These are phyloP conservation scores for Leptura quadrifasciata DNA, from an alignment of 2,888 invertebrate species.

Conservation along the genomic window DNA sequence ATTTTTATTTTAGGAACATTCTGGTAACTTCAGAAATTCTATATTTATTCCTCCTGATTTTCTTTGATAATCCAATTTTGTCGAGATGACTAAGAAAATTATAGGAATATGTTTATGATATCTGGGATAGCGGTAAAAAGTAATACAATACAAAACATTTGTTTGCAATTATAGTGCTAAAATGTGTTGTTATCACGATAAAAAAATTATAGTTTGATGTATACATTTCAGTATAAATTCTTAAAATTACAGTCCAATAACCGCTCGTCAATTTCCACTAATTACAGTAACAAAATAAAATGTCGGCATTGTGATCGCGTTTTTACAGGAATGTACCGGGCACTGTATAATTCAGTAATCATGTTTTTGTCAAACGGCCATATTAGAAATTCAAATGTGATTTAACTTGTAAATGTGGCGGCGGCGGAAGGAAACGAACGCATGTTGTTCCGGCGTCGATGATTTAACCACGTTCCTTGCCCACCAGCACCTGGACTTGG, in stretches of 20 bases:
- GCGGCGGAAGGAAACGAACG: conserved; percentile 69
- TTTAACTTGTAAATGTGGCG: conserved; percentile 66
- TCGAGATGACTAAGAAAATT: too few relatives aligned
- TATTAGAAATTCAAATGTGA: conserved; percentile 64
- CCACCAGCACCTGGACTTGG: conserved; percentile 60
- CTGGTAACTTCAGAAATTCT: too few relatives aligned
- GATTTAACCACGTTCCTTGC: conserved; percentile 61
- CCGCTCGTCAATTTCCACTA: conserved; percentile 51
- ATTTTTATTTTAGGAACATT: too few relatives aligned
- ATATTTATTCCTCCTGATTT: too few relatives aligned
- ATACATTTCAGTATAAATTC: conserved; percentile 6
- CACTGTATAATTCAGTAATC: conserved; percentile 63
- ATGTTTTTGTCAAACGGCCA: conserved; percentile 64
- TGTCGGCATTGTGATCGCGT: conserved; percentile 57
- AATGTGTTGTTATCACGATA: neutral
- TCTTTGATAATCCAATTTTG: too few relatives aligned
- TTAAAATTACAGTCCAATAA: conserved; percentile 17
- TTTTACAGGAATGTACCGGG: conserved; percentile 49
- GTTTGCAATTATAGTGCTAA: neutral
- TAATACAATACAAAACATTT: neutral
- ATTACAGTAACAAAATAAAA: conserved; percentile 62
- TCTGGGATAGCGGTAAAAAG: neutral
- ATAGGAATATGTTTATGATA: too few relatives aligned
- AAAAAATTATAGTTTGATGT: neutral
- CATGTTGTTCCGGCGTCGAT: conserved; percentile 64